phyloP scores from a whole-genome alignment of 2,797 vertebrate species.

The Potorous gilbertii region DNA sequence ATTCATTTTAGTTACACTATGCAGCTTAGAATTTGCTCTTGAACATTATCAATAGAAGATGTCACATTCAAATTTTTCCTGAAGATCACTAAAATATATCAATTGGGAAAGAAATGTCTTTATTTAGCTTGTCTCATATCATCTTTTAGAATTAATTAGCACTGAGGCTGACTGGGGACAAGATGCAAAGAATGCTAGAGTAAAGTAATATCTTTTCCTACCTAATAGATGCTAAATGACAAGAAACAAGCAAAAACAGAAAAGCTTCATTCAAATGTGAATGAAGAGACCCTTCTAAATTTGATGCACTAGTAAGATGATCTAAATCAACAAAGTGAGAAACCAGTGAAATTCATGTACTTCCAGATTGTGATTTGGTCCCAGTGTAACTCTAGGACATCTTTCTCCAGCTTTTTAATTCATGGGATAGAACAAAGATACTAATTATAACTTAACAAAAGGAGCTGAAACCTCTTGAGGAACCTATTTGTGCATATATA shows the following conservation, averaged over 20 bases:
- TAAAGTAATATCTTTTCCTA: background rate
- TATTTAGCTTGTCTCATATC: background rate
- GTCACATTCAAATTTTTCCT: background rate
- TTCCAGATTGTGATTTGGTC: slow-evolving; percentile 37
- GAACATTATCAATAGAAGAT: background rate
- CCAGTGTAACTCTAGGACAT: background rate
- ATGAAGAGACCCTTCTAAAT: background rate
- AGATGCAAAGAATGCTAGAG: background rate
- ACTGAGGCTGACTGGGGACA: background rate
- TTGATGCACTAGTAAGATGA: slow-evolving; percentile 33
- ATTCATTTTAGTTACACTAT: background rate
- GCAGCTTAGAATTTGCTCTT: background rate
- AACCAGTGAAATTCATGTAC: slow-evolving; percentile 1
- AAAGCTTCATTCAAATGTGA: background rate
- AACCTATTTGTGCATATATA: background rate
- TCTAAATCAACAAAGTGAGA: slow-evolving; percentile 44
- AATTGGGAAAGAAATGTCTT: slow-evolving; percentile 4
- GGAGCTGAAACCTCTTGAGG: slow-evolving; percentile 53
- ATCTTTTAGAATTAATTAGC: background rate
- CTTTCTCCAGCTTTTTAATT: slow-evolving; percentile 50
- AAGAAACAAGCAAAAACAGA: background rate
- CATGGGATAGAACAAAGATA: slow-evolving; percentile 65
- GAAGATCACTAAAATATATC: slow-evolving; percentile 11
- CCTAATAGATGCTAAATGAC: background rate
- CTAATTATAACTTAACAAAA: slow-evolving; percentile 64